Evolutionary conservation across 1,140 invertebrate genomes (phyloP).

Genomic region (Lutraria rhynchaena): DNA sequence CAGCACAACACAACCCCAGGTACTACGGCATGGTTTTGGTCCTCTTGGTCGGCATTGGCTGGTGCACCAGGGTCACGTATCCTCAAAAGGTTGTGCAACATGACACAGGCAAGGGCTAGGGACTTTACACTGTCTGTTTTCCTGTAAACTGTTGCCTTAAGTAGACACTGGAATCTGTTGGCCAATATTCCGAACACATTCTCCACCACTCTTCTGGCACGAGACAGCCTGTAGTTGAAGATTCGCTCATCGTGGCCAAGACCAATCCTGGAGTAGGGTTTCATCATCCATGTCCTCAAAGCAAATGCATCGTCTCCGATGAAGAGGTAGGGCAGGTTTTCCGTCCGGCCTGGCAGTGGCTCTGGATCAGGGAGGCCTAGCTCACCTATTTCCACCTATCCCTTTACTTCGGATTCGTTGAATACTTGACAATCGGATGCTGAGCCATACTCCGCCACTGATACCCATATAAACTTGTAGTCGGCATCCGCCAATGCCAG

Average conservation of each 20-base stretch:
- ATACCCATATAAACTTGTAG: too few relatives aligned
- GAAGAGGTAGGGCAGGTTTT: slow-evolving; percentile 45
- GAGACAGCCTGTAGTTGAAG: slow-evolving; percentile 82
- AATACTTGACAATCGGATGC: too few relatives aligned
- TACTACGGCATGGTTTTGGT: too few relatives aligned
- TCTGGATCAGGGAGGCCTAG: slow-evolving; percentile 59
- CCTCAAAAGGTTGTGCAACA: slow-evolving; percentile 62
- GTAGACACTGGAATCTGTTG: slow-evolving; percentile 64
- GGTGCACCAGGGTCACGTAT: slow-evolving; percentile 49
- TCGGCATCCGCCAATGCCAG: too few relatives aligned
- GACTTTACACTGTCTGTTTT: slow-evolving; percentile 22
- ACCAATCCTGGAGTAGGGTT: slow-evolving; percentile 73
- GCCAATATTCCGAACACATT: slow-evolving; percentile 84
- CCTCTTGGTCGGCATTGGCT: slow-evolving; percentile 22
- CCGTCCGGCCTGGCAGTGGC: slow-evolving; percentile 25
- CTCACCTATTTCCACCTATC: too few relatives aligned
- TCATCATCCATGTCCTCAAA: slow-evolving; percentile 68
- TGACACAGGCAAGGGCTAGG: slow-evolving; percentile 49
- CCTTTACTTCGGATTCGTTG: too few relatives aligned
- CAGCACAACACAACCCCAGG: too few relatives aligned
- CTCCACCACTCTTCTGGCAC: slow-evolving; percentile 80
- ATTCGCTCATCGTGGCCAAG: slow-evolving; percentile 69
- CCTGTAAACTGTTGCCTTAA: slow-evolving; percentile 41
- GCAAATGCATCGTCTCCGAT: too few relatives aligned
- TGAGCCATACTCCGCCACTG: slow-evolving; percentile 10